Percentiles rank a stretch among this genome's conserved stretches.
phyloP scores from a whole-genome alignment of 2,797 vertebrate genomes.

The Sebastes vulpes region DNA sequence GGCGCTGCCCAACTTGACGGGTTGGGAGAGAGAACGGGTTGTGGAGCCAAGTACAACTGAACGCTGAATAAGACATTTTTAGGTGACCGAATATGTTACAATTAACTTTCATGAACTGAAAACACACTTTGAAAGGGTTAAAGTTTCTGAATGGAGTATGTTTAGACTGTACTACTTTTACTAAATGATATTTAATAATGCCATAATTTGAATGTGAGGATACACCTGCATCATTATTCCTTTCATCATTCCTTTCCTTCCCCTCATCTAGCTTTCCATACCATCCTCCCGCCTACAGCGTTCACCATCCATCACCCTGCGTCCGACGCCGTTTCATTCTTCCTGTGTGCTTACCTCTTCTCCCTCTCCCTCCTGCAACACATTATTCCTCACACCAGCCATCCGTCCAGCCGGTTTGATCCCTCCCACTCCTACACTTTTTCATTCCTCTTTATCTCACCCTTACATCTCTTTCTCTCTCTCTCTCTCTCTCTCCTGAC shows the following conservation, averaged over 20 bases:
- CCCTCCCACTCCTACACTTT: constrained; percentile 52
- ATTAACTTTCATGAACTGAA: no score
- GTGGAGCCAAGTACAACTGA: no score
- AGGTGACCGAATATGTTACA: no score
- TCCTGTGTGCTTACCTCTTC: constrained; percentile 37
- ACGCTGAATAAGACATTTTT: no score
- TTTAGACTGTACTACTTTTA: not conserved
- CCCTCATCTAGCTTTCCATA: constrained; percentile 33
- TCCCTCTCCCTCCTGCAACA: constrained; percentile 29
- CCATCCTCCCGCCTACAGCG: constrained; percentile 30
- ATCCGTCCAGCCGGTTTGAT: constrained; percentile 27
- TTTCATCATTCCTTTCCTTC: constrained; percentile 8
- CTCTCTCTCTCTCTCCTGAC: constrained; percentile 1
- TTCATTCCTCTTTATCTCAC: constrained; percentile 52
- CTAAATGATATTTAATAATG: not conserved
- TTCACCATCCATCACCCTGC: constrained; percentile 55
- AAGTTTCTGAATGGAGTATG: not conserved
- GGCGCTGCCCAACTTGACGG: no score
- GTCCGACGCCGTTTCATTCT: constrained; percentile 36
- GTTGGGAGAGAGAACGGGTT: no score
- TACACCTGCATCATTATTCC: constrained; percentile 23
- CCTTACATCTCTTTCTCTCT: constrained; percentile 19
- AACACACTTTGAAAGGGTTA: no score
- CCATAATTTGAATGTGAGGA: not conserved
- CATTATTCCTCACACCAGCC: constrained; percentile 52